A percentile compares a stretch with the other conserved stretches of the same genome.
Evolutionary conservation across 2,888 invertebrate species (phyloP).

Genomic region (Diarsia dahlii): DNA sequence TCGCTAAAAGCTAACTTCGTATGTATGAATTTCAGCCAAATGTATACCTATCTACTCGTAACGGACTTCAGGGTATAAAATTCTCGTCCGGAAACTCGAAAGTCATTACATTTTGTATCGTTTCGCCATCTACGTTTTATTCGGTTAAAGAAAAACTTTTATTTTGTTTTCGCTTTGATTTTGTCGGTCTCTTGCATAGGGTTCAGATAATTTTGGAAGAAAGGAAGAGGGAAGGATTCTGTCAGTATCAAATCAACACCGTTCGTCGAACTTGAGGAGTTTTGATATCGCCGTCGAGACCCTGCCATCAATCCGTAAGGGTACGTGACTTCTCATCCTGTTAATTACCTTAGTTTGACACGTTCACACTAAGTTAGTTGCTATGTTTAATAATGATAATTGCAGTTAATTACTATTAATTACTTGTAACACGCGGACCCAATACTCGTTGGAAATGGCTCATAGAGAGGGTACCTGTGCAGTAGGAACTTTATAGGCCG

Average conservation of each 20-base stretch:
- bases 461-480: not conserved
- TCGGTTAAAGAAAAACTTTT: conserved; percentile 66
- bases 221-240: conserved; percentile 13
- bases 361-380: conserved; percentile 27
- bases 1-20: conserved; percentile 18
- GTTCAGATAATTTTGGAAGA: conserved; percentile 2
- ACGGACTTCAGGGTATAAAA: conserved; percentile 30
- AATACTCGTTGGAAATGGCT: too few species aligned
- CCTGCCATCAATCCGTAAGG: not conserved
- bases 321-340: conserved; percentile 50
- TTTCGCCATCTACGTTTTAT: conserved; percentile 59
- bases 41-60: conserved; percentile 9
- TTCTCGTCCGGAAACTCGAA: conserved; percentile 57
- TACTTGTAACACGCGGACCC: too few species aligned
- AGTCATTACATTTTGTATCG: conserved; percentile 67
- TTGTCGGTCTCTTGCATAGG: conserved; percentile 18
- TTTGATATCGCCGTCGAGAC: conserved; percentile 13
- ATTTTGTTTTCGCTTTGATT: conserved; percentile 63
- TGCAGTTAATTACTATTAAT: too few species aligned
- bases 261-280: conserved; percentile 25
- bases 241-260: conserved; percentile 24
- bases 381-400: conserved; percentile 23
- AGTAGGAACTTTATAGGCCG: not conserved
- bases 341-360: conserved; percentile 45
- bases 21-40: conserved; percentile 29